These are phyloP conservation scores for Microcebus jonahi DNA, from an alignment of 2,113 vertebrate species.

Conservation along the genomic window DNA sequence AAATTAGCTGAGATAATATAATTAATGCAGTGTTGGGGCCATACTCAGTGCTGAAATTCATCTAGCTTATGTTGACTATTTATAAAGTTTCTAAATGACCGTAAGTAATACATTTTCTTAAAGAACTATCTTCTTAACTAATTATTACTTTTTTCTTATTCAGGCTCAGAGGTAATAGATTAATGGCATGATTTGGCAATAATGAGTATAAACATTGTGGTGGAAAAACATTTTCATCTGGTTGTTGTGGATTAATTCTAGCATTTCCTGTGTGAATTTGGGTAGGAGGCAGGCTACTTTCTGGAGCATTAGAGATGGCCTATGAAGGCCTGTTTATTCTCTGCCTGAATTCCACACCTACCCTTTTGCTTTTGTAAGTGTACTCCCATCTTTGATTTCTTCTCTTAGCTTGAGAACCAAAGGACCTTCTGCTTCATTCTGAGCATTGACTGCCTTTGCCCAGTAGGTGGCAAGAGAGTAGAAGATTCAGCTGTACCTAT, in stretches of 20 bases:
- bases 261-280: neutral
- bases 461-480: neutral
- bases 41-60: neutral
- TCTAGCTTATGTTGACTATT: neutral
- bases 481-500: neutral
- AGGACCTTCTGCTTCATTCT: neutral
- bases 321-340: neutral
- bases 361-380: neutral
- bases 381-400: neutral
- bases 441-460: neutral
- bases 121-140: neutral
- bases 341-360: neutral
- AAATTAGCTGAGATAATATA: neutral
- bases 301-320: neutral
- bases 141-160: neutral
- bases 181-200: neutral
- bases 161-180: neutral
- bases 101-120: neutral
- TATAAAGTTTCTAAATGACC: neutral
- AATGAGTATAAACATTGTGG: neutral
- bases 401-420: neutral
- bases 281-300: neutral
- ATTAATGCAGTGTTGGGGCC: neutral
- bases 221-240: neutral
- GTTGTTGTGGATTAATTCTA: neutral